These are phyloP conservation scores for Apostichopus leukothele DNA, from an alignment of 53 echinoderm and acorn worm species.

Conservation along the genomic window DNA sequence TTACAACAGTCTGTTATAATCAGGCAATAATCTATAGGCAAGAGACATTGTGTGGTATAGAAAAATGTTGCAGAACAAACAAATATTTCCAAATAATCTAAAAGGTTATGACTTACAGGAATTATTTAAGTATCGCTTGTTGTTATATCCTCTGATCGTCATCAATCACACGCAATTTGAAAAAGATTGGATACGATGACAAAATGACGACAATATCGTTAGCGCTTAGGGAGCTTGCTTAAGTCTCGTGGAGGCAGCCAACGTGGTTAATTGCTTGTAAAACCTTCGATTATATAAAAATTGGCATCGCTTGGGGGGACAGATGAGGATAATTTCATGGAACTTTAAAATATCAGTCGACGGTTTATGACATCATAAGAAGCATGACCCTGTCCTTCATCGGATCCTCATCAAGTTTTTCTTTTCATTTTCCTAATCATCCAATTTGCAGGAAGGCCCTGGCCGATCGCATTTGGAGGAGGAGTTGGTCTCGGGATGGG, in stretches of 20 bases:
- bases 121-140: too few relatives aligned
- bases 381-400: not conserved
- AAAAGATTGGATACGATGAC: too few relatives aligned
- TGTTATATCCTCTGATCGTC: too few relatives aligned
- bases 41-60: too few relatives aligned
- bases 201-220: too few relatives aligned
- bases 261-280: not conserved
- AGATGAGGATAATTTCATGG: not conserved
- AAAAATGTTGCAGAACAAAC: too few relatives aligned
- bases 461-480: conserved; percentile 90
- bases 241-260: not conserved
- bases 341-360: not conserved
- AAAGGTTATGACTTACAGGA: too few relatives aligned
- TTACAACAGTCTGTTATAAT: too few relatives aligned
- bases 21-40: too few relatives aligned
- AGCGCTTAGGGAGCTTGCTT: too few relatives aligned
- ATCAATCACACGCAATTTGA: too few relatives aligned
- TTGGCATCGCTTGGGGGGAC: not conserved
- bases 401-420: not conserved
- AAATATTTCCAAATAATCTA: too few relatives aligned
- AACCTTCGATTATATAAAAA: not conserved
- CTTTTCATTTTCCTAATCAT: not conserved
- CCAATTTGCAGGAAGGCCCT: conserved; percentile 67
- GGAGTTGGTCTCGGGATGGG: conserved; percentile 93
- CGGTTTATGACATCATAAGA: conserved; percentile 3